phyloP scores from a whole-genome alignment of 92 coral and sea anemone genomes.

The Palythoa grandis region DNA sequence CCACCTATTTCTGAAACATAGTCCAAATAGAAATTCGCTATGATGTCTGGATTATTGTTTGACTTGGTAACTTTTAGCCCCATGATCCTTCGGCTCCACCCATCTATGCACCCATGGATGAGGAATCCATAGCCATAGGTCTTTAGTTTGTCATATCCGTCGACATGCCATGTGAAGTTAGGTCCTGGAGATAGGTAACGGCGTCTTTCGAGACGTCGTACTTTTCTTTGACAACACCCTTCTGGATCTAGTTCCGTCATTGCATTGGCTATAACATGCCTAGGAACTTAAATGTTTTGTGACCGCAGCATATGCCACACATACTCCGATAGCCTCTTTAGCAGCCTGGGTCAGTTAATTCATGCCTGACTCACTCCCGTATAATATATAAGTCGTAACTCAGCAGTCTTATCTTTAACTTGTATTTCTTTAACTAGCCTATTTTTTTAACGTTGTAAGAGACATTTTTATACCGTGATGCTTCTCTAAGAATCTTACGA shows the following conservation, averaged over 20 bases:
- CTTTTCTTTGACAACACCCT: slow-evolving; percentile 29
- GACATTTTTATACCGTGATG: slow-evolving; percentile 39
- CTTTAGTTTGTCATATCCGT: slow-evolving; percentile 41
- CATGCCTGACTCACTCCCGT: slow-evolving; percentile 13
- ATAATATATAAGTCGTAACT: slow-evolving; percentile 14
- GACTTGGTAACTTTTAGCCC: slow-evolving; percentile 41
- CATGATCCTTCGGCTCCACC: slow-evolving; percentile 24
- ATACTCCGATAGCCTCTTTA: slow-evolving; percentile 38
- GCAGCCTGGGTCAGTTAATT: slow-evolving; percentile 39
- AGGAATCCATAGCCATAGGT: slow-evolving; percentile 3
- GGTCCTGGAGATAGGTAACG: slow-evolving; percentile 34
- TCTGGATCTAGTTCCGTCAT: slow-evolving; percentile 49
- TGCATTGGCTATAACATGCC: slow-evolving; percentile 19
- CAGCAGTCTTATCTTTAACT: slow-evolving; percentile 1
- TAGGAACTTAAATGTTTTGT: slow-evolving; percentile 50
- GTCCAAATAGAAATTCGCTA: slow-evolving; percentile 29
- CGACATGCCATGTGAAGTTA: slow-evolving; percentile 48
- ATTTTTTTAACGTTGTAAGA: slow-evolving; percentile 25
- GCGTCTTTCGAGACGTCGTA: slow-evolving; percentile 24
- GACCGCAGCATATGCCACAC: slow-evolving; percentile 30
- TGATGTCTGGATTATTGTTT: slow-evolving; percentile 31
- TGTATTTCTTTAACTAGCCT: slow-evolving; percentile 12
- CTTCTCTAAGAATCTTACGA: slow-evolving; percentile 19
- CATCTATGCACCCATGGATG: slow-evolving; percentile 38
- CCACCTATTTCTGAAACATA: slow-evolving; percentile 19